Evolutionary conservation across 1,140 invertebrate species (phyloP), one percentile per base, ranked within the genome.

Genomic region (Thaumatotibia leucotreta): DNA sequence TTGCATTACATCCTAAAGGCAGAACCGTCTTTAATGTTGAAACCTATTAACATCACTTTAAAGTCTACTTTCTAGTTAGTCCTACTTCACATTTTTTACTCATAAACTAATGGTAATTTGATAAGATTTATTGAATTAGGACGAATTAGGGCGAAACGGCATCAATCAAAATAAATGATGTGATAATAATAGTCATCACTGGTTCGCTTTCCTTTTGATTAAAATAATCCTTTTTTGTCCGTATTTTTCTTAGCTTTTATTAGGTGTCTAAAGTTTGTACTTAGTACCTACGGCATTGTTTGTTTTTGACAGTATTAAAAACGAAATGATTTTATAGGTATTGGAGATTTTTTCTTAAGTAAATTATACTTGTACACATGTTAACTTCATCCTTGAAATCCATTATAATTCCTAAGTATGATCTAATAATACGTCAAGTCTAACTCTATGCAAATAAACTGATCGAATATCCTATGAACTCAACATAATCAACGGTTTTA

Each of bases 181-280:
- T 33, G 61, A 33, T 63, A 63, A 63, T 63, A 9, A 58, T 14
- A 29, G 24, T 14, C 1, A 29, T 27, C 10, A 31, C 11, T 31
- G 23, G 23, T 27, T 27, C 14, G 6, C 23, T 31, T 27, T 31
- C 6, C n/a, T 65, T 73, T 70, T 68, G 76, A 71, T 76, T 69
- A 70, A 75, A 61, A 69, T 45, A 27, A 31, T 45, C 61, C 52
- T 67, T 62, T 79, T 81, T 75, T 20, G 6, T 1, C 20, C 2
- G 17, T 1, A 20, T 20, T 20, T 45, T 45, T 45, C 32, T 33
- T 45, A 3, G 14, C 14, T 2, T 45, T 20, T 45, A 20, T 20
- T n/a, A n/a, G n/a, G n/a, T n/a, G n/a, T n/a, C n/a, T n/a, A n/a
- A n/a, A n/a, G n/a, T n/a, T n/a, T n/a, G n/a, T n/a, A n/a, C n/a